Evolutionary conservation across 1,140 invertebrate genomes (phyloP).

Genomic region (Dendroctonus ponderosae): DNA sequence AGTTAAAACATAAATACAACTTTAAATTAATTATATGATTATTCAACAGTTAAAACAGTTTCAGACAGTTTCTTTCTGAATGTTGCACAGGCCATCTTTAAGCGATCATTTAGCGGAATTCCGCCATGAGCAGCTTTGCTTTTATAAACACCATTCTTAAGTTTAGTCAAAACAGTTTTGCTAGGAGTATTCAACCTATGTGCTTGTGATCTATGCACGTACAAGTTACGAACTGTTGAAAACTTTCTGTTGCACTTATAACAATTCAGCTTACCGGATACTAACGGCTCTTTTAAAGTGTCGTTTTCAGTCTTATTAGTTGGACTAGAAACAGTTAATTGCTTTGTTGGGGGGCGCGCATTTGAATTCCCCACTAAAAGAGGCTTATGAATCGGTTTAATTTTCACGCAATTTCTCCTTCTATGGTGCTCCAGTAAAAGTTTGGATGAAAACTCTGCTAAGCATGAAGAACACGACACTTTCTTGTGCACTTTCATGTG

Average conservation of each 20-base stretch:
- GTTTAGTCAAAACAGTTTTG: conserved; percentile 30
- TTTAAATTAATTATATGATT: background rate
- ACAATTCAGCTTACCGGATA: conserved; percentile 29
- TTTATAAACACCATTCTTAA: conserved; percentile 27
- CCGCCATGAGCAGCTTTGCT: conserved; percentile 31
- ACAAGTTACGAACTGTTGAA: conserved; percentile 34
- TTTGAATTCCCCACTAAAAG: conserved; percentile 4
- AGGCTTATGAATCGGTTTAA: conserved; percentile 11
- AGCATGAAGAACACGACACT: conserved; percentile 38
- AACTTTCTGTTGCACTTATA: conserved; percentile 39
- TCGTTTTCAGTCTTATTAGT: conserved; percentile 10
- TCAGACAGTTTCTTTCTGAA: conserved; percentile 32
- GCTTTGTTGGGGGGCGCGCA: conserved; percentile 16
- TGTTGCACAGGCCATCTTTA: conserved; percentile 35
- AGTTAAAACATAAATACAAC: conserved; percentile 6
- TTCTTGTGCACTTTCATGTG: conserved; percentile 41
- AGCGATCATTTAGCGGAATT: conserved; percentile 31
- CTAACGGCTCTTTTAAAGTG: conserved; percentile 3
- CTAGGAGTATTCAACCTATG: conserved; percentile 39
- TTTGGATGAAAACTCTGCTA: conserved; percentile 37
- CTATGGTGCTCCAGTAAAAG: conserved; percentile 40
- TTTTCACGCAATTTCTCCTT: conserved; percentile 40
- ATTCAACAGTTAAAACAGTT: conserved; percentile 9
- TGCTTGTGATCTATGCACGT: conserved; percentile 40
- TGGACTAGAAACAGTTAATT: background rate